Percentiles rank a stretch among this genome's conserved stretches.
Evolutionary conservation across 30 jellyfish, hydroid and myxozoan genomes (phyloP).

Genomic region (Aurelia aurita): DNA sequence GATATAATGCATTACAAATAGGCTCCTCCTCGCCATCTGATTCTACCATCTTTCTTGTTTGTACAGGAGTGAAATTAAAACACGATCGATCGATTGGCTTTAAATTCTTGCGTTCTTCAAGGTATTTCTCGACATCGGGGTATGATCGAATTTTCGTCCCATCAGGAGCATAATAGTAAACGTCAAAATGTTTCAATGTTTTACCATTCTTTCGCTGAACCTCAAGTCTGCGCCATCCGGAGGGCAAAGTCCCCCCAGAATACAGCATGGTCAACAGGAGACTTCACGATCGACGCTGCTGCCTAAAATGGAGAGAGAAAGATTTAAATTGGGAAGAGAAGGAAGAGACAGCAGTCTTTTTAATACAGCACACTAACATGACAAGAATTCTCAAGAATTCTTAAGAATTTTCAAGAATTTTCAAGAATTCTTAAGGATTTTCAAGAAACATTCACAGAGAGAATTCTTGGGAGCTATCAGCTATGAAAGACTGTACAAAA

Average conservation of each 20-base stretch:
- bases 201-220: constrained; percentile 24
- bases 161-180: constrained; percentile 62
- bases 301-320: too few species aligned
- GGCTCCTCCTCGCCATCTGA: background rate
- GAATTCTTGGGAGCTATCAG: too few species aligned
- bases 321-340: too few species aligned
- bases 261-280: constrained; percentile 18
- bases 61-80: constrained; percentile 51
- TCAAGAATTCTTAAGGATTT: too few species aligned
- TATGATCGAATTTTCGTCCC: constrained; percentile 62
- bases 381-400: too few species aligned
- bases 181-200: constrained; percentile 43
- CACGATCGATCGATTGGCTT: constrained; percentile 27
- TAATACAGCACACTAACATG: too few species aligned
- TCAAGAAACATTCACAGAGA: too few species aligned
- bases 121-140: constrained; percentile 51
- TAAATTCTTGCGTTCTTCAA: constrained; percentile 8
- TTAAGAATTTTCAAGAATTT: too few species aligned
- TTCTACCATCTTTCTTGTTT: background rate
- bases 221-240: constrained; percentile 76
- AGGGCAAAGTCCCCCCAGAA: constrained; percentile 73
- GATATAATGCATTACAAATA: background rate
- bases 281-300: too few species aligned
- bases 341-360: too few species aligned
- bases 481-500: too few species aligned